Base-by-base conservation (phyloP, 2,888 invertebrate species). In the Plebejus argus region DNA sequence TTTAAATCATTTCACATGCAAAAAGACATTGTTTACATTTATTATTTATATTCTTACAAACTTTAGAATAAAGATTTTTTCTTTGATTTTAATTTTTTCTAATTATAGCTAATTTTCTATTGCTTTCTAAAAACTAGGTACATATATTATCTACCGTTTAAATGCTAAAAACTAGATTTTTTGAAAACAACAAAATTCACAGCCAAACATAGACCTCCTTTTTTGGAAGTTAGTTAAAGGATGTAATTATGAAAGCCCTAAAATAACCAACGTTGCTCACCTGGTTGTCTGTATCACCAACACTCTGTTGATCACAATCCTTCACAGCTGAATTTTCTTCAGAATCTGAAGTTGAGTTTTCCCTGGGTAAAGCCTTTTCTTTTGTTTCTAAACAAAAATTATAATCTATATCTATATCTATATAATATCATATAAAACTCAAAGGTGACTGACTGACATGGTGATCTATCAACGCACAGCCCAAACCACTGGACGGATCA, bases 321-420 rank as follows among this genome's bases (percentile, higher is more conserved):
- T 93, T 94, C 0, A 88, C 84, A 15, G 88, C 89, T 7, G 94
- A 94, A 82, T 91, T 94, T 80, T 94, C 94, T 84, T 94, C 94
- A 0, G 96, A 96, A 86, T 97, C 97, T 75, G 96, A 96, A 56
- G 95, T 96, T 0, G 96, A 96, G 85, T 95, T 96, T 39, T 96
- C 95, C 84, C 95, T 94, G 81, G 92, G 95, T 77, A 93, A 88
- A 79, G 88, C 87, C 84, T 92, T 94, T 70, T 92, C 92, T 83
- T 91, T 94, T 78, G 89, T 88, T 82, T 92, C 92, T 92, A 78
- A 58, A 53, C 15, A 53, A 53, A 53, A 53, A 58, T 23, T 18
- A 56, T 77, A 72, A 78, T n/a, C n/a, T n/a, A n/a, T n/a, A n/a
- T n/a, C n/a, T n/a, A n/a, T n/a, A n/a, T n/a, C n/a, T n/a, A n/a